phyloP scores from a whole-genome alignment of 2,113 vertebrate genomes.

The Silurus meridionalis region DNA sequence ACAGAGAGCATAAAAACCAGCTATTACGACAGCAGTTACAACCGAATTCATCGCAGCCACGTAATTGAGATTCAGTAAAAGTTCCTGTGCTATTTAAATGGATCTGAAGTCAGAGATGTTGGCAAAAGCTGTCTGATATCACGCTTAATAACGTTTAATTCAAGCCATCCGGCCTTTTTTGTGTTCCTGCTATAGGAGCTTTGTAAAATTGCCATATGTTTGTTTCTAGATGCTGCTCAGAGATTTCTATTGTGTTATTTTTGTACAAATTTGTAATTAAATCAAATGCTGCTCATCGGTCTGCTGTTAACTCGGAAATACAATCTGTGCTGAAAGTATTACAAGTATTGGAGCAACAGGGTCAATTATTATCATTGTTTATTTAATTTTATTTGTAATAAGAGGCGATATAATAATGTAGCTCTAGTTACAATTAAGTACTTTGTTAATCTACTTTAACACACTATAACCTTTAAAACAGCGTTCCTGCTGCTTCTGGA shows the following conservation, averaged over 20 bases:
- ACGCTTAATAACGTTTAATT: too few species aligned
- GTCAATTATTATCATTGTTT: too few species aligned
- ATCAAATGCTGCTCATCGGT: neutral
- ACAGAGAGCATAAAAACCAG: neutral
- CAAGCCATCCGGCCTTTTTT: neutral
- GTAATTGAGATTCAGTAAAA: neutral
- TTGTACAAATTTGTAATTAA: neutral
- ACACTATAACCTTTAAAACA: too few species aligned
- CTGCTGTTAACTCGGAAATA: neutral
- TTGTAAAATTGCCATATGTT: neutral
- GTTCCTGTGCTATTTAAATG: neutral
- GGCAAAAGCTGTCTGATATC: neutral
- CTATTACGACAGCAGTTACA: neutral
- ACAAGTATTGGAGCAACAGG: too few species aligned
- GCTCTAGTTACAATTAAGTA: too few species aligned
- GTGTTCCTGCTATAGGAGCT: neutral
- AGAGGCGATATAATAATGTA: too few species aligned
- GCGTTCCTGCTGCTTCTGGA: too few species aligned
- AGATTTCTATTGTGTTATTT: neutral
- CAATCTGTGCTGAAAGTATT: too few species aligned
- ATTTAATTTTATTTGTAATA: too few species aligned
- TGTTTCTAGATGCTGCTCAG: neutral
- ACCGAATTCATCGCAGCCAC: neutral
- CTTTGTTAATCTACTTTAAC: too few species aligned
- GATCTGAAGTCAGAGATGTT: neutral